A percentile compares a stretch with the other conserved stretches of the same genome.
These are phyloP conservation scores for Polietes domitor DNA, from an alignment of 2,888 invertebrate genomes.

Conservation along the genomic window DNA sequence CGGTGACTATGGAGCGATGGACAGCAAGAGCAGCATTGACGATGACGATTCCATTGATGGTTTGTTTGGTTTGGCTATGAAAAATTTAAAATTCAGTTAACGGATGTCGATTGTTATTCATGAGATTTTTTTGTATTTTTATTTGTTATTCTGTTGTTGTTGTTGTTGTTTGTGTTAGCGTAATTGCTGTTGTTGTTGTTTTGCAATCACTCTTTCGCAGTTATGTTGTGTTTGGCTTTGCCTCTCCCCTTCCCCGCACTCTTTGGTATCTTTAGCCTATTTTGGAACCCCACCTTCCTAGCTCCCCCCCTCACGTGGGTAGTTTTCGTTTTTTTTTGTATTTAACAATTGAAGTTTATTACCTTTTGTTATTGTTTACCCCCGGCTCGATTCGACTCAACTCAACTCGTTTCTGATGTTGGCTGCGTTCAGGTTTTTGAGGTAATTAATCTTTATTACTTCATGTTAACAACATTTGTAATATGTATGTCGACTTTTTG, in stretches of 20 bases:
- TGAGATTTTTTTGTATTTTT: not conserved
- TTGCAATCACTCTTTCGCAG: no score
- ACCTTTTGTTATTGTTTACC: slow-evolving; percentile 4
- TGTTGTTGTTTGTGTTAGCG: not conserved
- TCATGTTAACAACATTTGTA: slow-evolving; percentile 47
- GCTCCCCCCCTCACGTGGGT: not conserved
- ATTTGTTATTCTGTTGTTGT: not conserved
- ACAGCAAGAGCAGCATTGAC: not conserved
- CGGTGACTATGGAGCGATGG: not conserved
- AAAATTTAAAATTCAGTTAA: slow-evolving; percentile 54
- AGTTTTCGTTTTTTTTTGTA: not conserved
- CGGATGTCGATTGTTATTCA: slow-evolving; percentile 56
- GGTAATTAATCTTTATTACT: slow-evolving; percentile 49
- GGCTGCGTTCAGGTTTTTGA: not conserved
- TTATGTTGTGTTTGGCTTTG: no score
- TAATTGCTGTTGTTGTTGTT: no score
- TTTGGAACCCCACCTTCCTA: not conserved
- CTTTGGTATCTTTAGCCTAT: not conserved
- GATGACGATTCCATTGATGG: not conserved
- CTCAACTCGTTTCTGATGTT: not conserved
- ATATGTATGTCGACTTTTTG: not conserved
- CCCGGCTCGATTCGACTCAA: not conserved
- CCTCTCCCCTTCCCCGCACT: not conserved
- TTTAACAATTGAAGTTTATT: slow-evolving; percentile 17
- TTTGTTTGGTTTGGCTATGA: not conserved